These are phyloP conservation scores for Eriocheir sinensis DNA, from an alignment of 1,140 invertebrate genomes.

Conservation along the genomic window DNA sequence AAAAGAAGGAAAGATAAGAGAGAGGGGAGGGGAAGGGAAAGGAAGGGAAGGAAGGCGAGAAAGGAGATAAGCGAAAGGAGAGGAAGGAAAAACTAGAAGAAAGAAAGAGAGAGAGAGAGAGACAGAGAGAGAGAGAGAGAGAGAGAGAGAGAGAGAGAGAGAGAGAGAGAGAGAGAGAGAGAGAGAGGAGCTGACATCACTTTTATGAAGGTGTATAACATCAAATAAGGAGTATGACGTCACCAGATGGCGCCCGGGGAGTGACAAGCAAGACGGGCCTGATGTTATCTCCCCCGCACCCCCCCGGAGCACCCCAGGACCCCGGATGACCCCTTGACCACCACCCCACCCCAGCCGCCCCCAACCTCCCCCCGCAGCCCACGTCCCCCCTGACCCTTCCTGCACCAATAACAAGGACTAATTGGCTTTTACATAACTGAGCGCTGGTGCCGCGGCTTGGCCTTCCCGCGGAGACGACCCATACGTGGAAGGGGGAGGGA, in stretches of 20 bases:
- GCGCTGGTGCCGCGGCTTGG: neutral
- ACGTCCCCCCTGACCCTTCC: neutral
- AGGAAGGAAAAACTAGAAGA: too few species aligned
- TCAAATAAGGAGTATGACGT: conserved; percentile 13
- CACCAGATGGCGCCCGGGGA: neutral
- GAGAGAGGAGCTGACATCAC: neutral
- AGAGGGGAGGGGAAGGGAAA: too few species aligned
- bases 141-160: neutral
- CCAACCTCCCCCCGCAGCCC: neutral
- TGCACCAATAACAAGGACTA: conserved; percentile 15
- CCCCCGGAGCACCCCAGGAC: neutral
- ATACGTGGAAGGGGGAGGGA: neutral
- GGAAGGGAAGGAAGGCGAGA: too few species aligned
- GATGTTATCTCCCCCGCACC: neutral
- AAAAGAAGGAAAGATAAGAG: too few species aligned
- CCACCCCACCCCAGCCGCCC: too few species aligned
- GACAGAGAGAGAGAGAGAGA: neutral
- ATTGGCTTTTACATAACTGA: conserved; percentile 16
- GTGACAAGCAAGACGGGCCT: neutral
- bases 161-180: neutral
- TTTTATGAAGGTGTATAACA: neutral
- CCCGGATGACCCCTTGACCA: too few species aligned
- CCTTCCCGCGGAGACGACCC: neutral
- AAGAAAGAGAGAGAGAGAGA: neutral
- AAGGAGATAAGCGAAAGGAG: too few species aligned